Base-by-base conservation (phyloP, 2,113 vertebrate genomes). In the Upupa epops region DNA sequence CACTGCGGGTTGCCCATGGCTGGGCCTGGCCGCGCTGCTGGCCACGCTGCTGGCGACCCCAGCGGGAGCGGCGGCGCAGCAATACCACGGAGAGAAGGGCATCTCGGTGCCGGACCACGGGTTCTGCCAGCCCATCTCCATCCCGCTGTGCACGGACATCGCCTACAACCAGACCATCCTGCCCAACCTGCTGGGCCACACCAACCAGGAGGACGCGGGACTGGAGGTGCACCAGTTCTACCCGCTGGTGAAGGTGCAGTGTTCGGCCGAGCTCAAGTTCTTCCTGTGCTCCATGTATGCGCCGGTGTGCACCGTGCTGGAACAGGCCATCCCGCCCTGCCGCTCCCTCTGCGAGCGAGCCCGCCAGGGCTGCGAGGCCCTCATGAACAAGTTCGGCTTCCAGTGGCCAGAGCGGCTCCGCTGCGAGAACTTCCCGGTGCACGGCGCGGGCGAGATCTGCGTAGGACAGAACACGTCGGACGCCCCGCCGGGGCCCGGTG, bases 351-450 rank as follows among this genome's bases (percentile, higher is more conserved):
- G 99, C 18, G 99, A 99, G 96, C 96, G 98, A 46, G 99, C 99
- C 18, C 98, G 99, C 29, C 99, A 99, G 65, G 99, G 99, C 86
- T 99, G 99, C 72, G 99, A 99, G 96, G 99, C 99, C 29, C 99
- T 99, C 77, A 99, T 99, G 99, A 99, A 99, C 96, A 99, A 99
- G 89, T 99, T 99, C 16, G 99, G 99, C 59, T 99, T 99, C 79
- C 99, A 99, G 96, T 99, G 99, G 99, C 99, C 99, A 1, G 99
- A 99, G 69, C 97, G 98, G 16, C 97, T 99, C 34, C 98, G 98
- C 77, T 99, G 99, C 70, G 99, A 99, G 93, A 98, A 99, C 96
- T 99, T 99, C 88, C 99, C 99, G 0, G 98, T 99, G 60, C 97
- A 98, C 40, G 99, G 99, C 8, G 97, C 98, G 5, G 99, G 98